phyloP scores from a whole-genome alignment of 2,888 invertebrate genomes.

The Julus scanicus region DNA sequence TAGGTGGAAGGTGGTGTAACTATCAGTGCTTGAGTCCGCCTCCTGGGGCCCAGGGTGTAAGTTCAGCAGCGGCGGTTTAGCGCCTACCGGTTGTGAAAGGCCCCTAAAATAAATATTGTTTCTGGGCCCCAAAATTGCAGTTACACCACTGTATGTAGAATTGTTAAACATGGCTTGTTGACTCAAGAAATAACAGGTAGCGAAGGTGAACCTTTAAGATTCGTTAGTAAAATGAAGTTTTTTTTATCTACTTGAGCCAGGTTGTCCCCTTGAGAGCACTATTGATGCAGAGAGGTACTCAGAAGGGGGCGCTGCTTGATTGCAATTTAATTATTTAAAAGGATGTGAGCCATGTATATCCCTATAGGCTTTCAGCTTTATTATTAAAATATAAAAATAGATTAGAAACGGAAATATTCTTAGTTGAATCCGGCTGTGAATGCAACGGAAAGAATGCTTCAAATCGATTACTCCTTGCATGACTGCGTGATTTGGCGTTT shows the following conservation, averaged over 20 bases:
- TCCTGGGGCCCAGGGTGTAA: no score
- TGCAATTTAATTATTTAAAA: slow-evolving; percentile 33
- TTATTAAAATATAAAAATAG: neutral
- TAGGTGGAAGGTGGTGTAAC: no score
- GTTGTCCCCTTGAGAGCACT: neutral
- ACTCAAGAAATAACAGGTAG: no score
- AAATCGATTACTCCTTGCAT: slow-evolving; percentile 24
- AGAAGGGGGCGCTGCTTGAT: slow-evolving; percentile 24
- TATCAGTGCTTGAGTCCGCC: no score
- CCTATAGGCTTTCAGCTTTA: neutral
- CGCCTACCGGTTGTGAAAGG: no score
- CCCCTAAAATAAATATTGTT: no score
- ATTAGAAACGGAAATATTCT: slow-evolving; percentile 21
- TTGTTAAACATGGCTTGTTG: no score
- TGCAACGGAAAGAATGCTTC: slow-evolving; percentile 3
- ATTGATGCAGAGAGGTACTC: neutral
- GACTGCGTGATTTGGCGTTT: slow-evolving; percentile 26
- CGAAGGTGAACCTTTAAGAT: no score
- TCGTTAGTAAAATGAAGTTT: no score
- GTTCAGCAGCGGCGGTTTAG: no score
- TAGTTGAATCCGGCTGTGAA: neutral
- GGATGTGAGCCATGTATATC: neutral
- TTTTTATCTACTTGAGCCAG: neutral
- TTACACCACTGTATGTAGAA: no score
- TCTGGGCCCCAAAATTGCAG: no score